Evolutionary conservation across 2,888 invertebrate genomes (phyloP).

Genomic region (Gortyna flavago): DNA sequence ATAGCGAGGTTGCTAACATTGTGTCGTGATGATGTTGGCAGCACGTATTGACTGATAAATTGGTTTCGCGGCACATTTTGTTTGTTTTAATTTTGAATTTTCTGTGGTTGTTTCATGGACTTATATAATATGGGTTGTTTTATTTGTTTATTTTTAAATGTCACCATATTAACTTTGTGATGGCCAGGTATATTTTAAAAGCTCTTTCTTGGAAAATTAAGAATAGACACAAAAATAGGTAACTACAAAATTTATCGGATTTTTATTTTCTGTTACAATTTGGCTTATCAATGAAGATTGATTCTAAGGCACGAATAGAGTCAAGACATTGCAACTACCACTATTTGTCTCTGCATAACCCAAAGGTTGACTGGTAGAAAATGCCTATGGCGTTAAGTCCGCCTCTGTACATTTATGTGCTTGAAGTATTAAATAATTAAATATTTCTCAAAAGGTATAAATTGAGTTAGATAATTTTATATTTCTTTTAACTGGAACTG

Average conservation of each 20-base stretch:
- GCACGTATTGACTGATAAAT: constrained; percentile 29
- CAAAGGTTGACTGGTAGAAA: too few relatives aligned
- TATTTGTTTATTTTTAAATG: background rate
- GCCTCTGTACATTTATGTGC: too few relatives aligned
- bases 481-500: too few relatives aligned
- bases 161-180: background rate
- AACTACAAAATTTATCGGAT: background rate
- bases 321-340: too few relatives aligned
- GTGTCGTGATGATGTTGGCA: constrained; percentile 43
- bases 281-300: background rate
- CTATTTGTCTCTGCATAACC: too few relatives aligned
- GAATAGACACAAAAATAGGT: background rate
- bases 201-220: background rate
- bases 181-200: background rate
- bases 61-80: constrained; percentile 30
- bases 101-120: background rate
- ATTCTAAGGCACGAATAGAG: too few relatives aligned
- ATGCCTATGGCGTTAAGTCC: too few relatives aligned
- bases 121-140: too few relatives aligned
- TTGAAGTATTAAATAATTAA: too few relatives aligned
- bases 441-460: too few relatives aligned
- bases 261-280: background rate
- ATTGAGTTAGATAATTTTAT: too few relatives aligned
- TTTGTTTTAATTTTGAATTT: constrained; percentile 39
- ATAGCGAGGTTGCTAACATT: constrained; percentile 48